These are phyloP conservation scores for Sinocyclocheilus anshuiensis DNA, from an alignment of 2,113 vertebrate genomes.

Conservation along the genomic window DNA sequence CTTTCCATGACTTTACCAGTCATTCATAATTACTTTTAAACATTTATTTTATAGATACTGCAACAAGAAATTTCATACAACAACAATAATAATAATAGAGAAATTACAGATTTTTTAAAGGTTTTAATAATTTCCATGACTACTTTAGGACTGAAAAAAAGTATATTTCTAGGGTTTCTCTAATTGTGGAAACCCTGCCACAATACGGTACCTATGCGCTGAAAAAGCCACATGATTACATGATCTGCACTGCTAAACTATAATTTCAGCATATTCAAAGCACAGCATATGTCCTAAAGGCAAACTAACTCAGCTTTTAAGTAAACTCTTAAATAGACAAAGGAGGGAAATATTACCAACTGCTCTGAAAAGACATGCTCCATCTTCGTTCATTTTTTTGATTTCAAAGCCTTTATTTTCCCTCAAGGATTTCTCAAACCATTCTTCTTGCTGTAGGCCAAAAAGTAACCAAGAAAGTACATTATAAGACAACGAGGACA, in stretches of 20 bases:
- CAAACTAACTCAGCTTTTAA: neutral
- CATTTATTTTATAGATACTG: too few species aligned
- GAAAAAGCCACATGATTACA: neutral
- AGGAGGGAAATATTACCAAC: slow-evolving; percentile 73
- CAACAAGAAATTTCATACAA: too few species aligned
- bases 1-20: too few species aligned
- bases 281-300: neutral
- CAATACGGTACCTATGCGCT: neutral
- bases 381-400: slow-evolving; percentile 94
- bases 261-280: neutral
- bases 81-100: neutral
- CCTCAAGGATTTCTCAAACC: slow-evolving; percentile 87
- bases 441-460: slow-evolving; percentile 84
- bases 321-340: neutral
- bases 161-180: too few species aligned
- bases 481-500: neutral
- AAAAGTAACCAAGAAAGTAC: neutral
- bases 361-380: slow-evolving; percentile 90
- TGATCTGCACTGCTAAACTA: neutral
- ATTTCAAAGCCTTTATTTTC: slow-evolving; percentile 94
- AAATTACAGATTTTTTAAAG: neutral
- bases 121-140: neutral
- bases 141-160: neutral
- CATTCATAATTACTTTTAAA: too few species aligned
- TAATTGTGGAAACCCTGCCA: too few species aligned